Conservation (phyloP, 2,797 vertebrate genomes). For the Erithacus rubecula region DNA sequence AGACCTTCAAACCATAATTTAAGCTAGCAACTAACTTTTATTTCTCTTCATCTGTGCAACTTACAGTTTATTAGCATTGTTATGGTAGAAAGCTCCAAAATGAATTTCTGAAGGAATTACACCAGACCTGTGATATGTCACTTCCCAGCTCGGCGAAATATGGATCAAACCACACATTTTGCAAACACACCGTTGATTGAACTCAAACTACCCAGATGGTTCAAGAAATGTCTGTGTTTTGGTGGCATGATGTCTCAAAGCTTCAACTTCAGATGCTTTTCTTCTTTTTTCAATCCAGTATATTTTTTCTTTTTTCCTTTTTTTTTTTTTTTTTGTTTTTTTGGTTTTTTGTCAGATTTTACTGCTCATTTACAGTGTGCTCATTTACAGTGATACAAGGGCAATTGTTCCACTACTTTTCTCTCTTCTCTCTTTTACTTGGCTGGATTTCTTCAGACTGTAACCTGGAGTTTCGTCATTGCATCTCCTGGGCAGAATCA, state of each 20-base stretch:
- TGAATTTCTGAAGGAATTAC: not conserved
- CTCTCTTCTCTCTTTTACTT: not conserved
- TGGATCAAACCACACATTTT: not conserved
- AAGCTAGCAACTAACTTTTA: not conserved
- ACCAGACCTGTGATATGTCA: not conserved
- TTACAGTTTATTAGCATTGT: not conserved
- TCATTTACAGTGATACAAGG: not conserved
- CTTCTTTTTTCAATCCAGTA: not conserved
- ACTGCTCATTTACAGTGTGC: not conserved
- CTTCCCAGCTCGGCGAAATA: not conserved
- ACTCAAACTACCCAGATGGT: not conserved
- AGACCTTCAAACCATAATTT: not conserved
- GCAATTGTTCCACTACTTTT: not conserved
- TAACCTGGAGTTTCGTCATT: not conserved
- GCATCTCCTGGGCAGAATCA: not conserved
- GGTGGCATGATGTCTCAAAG: not conserved
- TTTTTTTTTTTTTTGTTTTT: not conserved
- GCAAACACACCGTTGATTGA: not conserved
- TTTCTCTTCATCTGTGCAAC: not conserved
- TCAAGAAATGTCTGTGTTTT: not conserved
- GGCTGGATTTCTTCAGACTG: not conserved
- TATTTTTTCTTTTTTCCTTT: accelerated
- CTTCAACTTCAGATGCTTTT: not conserved
- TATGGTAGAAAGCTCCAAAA: not conserved
- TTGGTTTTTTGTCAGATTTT: not conserved